phyloP scores from a whole-genome alignment of 2,113 vertebrate genomes.

The Menura novaehollandiae region DNA sequence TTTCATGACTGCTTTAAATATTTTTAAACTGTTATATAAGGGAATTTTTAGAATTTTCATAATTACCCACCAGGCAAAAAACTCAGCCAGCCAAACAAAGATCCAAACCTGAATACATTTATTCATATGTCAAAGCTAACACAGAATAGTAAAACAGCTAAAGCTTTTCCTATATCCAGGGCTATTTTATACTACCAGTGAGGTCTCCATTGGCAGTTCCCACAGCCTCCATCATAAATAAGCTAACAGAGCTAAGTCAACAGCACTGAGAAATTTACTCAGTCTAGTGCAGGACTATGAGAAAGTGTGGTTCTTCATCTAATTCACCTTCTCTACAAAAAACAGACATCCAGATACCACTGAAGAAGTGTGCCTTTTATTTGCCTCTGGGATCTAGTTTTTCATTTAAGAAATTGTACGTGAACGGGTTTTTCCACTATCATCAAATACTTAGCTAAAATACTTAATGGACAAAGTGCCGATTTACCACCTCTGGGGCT shows the following conservation, averaged over 20 bases:
- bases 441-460: not conserved
- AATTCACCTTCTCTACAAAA: not conserved
- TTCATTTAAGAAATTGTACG: not conserved
- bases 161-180: not conserved
- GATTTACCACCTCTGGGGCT: not conserved
- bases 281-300: not conserved
- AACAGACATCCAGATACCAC: not conserved
- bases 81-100: not conserved
- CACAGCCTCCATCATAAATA: not conserved
- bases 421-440: not conserved
- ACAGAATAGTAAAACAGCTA: not conserved
- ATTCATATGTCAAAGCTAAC: not conserved
- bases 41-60: not conserved
- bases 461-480: not conserved
- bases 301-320: not conserved
- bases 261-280: not conserved
- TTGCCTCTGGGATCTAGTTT: not conserved
- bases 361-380: not conserved
- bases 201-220: not conserved
- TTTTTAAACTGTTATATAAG: not conserved
- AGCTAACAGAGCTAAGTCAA: not conserved
- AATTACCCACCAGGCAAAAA: not conserved
- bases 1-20: not conserved
- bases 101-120: not conserved
- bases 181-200: not conserved